Evolutionary conservation across 2,113 vertebrate genomes (phyloP).

Genomic region (Pontoporia blainvillei): DNA sequence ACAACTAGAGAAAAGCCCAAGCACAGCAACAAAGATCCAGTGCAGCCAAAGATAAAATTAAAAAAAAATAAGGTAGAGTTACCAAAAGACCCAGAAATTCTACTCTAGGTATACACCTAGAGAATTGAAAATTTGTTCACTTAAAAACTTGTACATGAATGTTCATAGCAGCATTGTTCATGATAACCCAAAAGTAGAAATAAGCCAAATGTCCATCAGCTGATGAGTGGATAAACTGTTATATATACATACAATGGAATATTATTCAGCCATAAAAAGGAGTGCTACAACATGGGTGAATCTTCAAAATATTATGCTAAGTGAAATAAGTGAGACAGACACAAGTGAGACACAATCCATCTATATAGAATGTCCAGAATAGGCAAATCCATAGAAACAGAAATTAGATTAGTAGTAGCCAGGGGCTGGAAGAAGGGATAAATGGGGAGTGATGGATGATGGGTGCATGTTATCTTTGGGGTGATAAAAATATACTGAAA

Average conservation of each 20-base stretch:
- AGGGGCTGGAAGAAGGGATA: background rate
- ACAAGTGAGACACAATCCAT: too few relatives aligned
- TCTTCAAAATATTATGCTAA: slow-evolving; percentile 6
- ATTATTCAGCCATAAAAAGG: background rate
- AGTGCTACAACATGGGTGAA: background rate
- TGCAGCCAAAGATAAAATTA: too few relatives aligned
- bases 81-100: background rate
- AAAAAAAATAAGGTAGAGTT: background rate
- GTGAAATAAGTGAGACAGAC: background rate
- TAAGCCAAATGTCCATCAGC: background rate
- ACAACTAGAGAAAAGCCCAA: too few relatives aligned
- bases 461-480: background rate
- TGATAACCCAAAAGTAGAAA: background rate
- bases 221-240: background rate
- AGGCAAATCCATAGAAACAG: background rate
- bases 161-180: background rate
- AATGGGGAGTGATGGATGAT: background rate
- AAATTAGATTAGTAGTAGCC: background rate
- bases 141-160: background rate
- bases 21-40: too few relatives aligned
- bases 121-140: background rate
- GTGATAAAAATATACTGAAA: background rate
- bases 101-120: background rate
- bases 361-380: background rate
- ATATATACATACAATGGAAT: background rate